These are phyloP conservation scores for Dasyurus viverrinus DNA, from an alignment of 2,113 vertebrate species.

Conservation along the genomic window DNA sequence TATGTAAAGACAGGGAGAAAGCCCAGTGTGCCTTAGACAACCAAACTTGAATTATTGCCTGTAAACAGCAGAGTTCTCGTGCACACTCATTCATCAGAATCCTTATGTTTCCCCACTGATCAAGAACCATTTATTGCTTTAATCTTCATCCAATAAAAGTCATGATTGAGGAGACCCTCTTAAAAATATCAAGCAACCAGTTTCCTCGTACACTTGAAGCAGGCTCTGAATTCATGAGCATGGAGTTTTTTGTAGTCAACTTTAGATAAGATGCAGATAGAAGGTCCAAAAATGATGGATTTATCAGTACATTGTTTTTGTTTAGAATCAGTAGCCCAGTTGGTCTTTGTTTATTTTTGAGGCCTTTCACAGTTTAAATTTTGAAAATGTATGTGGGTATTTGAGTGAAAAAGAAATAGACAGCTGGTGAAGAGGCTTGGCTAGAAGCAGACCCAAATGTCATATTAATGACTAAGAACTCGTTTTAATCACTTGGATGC, in stretches of 20 bases:
- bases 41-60: neutral
- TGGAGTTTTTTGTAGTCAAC: neutral
- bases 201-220: neutral
- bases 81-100: neutral
- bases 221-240: neutral
- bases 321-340: neutral
- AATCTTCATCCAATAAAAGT: neutral
- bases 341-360: neutral
- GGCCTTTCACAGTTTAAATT: neutral
- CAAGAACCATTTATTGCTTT: neutral
- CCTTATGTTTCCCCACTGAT: neutral
- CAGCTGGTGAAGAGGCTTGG: neutral
- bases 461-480: neutral
- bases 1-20: neutral
- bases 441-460: neutral
- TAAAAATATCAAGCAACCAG: neutral
- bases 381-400: neutral
- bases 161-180: neutral
- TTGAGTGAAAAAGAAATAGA: neutral
- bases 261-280: neutral
- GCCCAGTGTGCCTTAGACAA: neutral
- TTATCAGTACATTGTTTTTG: neutral
- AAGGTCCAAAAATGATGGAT: neutral
- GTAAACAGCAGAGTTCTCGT: neutral
- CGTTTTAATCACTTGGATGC: neutral